Conservation (phyloP, 2,888 invertebrate species). For the Lasioglossum villosulum region DNA sequence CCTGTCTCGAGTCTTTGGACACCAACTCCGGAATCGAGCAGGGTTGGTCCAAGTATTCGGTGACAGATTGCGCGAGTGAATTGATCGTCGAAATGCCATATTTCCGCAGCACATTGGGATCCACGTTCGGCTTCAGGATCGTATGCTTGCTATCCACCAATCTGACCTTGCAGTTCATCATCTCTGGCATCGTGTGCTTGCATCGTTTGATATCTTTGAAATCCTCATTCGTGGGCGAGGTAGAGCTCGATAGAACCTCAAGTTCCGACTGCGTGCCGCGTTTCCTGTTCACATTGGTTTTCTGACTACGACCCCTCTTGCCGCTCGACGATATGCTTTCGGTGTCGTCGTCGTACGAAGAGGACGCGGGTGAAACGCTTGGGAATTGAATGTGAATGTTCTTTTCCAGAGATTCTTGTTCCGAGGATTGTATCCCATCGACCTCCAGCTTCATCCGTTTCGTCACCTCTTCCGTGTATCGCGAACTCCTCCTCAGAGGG, state of each 20-base stretch:
- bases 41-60: neutral
- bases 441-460: constrained; percentile 44
- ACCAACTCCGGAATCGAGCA: constrained; percentile 1
- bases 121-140: constrained; percentile 68
- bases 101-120: constrained; percentile 64
- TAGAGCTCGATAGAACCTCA: neutral
- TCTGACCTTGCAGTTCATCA: constrained; percentile 77
- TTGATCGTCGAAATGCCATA: constrained; percentile 75
- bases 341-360: constrained; percentile 32
- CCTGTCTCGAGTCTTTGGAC: constrained; percentile 14
- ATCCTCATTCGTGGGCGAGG: constrained; percentile 1
- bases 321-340: constrained; percentile 12
- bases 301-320: constrained; percentile 38
- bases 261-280: neutral
- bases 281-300: constrained; percentile 23
- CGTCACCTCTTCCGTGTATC: constrained; percentile 44
- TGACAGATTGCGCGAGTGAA: neutral
- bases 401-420: constrained; percentile 33
- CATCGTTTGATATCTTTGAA: constrained; percentile 11
- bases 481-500: constrained; percentile 49
- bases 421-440: constrained; percentile 3
- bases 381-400: neutral
- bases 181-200: constrained; percentile 64
- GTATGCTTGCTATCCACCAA: constrained; percentile 78
- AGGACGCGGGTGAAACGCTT: constrained; percentile 4